Evolutionary conservation across 2,888 invertebrate species (phyloP).

Genomic region (Axea sp.): DNA sequence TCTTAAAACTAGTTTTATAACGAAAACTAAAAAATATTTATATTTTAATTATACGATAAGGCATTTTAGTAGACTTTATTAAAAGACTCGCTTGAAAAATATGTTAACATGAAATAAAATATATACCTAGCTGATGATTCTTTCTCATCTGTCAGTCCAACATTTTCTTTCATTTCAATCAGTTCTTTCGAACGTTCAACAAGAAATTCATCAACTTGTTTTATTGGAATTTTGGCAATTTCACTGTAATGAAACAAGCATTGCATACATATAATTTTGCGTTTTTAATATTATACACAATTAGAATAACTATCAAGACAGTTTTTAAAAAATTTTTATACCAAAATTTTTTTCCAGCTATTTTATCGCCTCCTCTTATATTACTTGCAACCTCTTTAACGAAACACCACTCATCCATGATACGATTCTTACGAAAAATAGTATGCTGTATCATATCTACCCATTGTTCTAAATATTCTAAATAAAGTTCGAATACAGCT

Average conservation of each 20-base stretch:
- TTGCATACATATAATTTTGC: no score
- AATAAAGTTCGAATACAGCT: constrained; percentile 88
- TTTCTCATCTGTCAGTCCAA: no score
- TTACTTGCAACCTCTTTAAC: constrained; percentile 88
- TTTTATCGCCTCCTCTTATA: constrained; percentile 86
- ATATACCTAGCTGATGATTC: constrained; percentile 67
- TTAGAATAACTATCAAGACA: no score
- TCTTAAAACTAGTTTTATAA: no score
- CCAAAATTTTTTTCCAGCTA: constrained; percentile 90
- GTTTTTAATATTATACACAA: neutral
- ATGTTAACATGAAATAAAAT: no score
- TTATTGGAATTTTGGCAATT: constrained; percentile 81
- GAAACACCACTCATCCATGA: constrained; percentile 94
- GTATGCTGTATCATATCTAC: constrained; percentile 84
- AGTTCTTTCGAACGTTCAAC: constrained; percentile 76
- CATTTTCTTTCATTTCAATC: constrained; percentile 71
- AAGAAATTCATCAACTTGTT: constrained; percentile 81
- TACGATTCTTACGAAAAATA: constrained; percentile 85
- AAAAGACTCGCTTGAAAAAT: no score
- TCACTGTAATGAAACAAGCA: constrained; percentile 74
- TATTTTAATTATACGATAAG: no score
- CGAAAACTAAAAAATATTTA: no score
- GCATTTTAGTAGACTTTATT: no score
- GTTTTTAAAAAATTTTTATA: no score
- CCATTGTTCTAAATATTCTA: constrained; percentile 92